Evolutionary conservation across 2,888 invertebrate species (phyloP), one percentile per base, ranked within the genome.

Genomic region (Drosophila antonietae): DNA sequence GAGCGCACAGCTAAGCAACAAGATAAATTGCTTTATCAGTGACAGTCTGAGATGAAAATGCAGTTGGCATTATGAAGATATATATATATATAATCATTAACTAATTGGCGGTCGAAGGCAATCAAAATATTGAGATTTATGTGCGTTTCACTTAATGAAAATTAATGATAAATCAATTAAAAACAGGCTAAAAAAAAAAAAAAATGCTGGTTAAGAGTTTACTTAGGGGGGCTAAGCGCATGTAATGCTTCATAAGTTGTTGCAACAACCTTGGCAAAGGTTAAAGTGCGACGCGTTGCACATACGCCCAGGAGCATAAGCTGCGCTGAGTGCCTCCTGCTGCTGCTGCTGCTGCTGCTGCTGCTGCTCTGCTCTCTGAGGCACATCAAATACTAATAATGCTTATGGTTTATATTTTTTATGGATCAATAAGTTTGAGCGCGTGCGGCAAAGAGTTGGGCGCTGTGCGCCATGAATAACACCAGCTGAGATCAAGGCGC

Each of bases 361-460:
- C 35, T 77, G 47, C 51, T 35, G 12, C 31, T 75, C 47, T 65
- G 67, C 77, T 78, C 76, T 73, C 81, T 73, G 47, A 43, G 74
- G 66, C 72, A 63, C 73, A 72, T 82, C 71, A 74, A 73, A 86
- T 81, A 83, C 87, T 76, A 83, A 89, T 83, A 90, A 83, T 78
- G 75, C 83, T 78, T 78, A 73, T 84, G 76, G 75, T 80, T 88
- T 83, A 78, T 83, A 75, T 64, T 71, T 79, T 89, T 90, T 90
- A 88, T 86, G 85, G 83, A 86, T 86, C 88, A 86, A 90, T 88
- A 85, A 82, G 83, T 89, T 82, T 73, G 76, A 56, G 78, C 76
- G 80, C 78, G 78, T 73, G 74, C 73, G 67, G 37, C 64, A 51
- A 58, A 23, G 37, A 55, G 77, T 46, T 43, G 46, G 51, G 9